Evolutionary conservation across 2,113 vertebrate species (phyloP), one percentile per base, ranked within the genome.

Genomic region (Paratilapia polleni): DNA sequence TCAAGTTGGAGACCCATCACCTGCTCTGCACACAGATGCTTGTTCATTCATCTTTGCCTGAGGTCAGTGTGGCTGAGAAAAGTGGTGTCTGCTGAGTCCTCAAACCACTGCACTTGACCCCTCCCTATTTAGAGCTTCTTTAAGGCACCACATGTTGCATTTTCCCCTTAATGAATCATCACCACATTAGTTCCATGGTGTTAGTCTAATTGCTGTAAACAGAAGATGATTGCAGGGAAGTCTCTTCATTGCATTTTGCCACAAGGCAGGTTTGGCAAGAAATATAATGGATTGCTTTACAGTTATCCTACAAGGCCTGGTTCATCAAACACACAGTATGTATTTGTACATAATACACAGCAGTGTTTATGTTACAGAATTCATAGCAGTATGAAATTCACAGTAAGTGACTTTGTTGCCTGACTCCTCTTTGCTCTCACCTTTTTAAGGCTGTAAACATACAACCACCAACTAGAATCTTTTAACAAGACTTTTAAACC

Each of bases 1-100:
- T 87, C 80, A 91, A 85, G 90, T 75, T 60, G n/a, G 78, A 89
- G 85, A 84, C 59, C 81, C 9, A 11, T 86, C 88, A 80, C 63
- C 82, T 79, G 78, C 85, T 88, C 89, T 61, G 62, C 81, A 70
- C 75, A 86, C 87, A 90, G 84, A 85, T 60, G 82, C 64, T 60
- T 54, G 34, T 80, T 90, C 86, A 86, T 88, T 91, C 63, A 81
- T 91, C 87, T 84, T 77, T 84, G 81, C 75, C 31, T 17, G 84
- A 64, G 78, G 64, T 88, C 84, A 81, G 10, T 2, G 78, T 38
- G 87, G 63, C 56, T 62, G 78, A 76, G 64, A 31, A 83, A 83
- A 77, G 49, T 9, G 41, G 6, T 3, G 19, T 84, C 63, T 57
- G 82, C 77, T 80, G 77, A 5, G 49, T 78, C 83, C 75, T 79